Conservation (phyloP, 2,113 vertebrate species). For the Cygnus buccinator region DNA sequence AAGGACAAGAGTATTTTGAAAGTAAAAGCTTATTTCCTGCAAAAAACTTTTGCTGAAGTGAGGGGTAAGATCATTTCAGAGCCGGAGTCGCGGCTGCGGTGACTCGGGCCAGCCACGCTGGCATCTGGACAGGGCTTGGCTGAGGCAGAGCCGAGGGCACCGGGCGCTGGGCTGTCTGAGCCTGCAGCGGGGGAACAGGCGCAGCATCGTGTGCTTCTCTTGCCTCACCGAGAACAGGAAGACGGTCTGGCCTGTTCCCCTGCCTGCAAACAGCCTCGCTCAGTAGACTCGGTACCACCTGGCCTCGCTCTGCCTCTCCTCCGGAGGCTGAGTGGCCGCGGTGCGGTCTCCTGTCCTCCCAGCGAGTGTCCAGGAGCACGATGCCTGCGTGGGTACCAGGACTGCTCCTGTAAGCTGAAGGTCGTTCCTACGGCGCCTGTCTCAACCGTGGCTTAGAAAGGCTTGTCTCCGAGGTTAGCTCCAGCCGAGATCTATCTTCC, state of each 20-base stretch:
- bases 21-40: constrained; percentile 61
- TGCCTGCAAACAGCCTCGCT: not conserved
- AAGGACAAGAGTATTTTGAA: constrained; percentile 32
- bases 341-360: not conserved
- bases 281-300: not conserved
- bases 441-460: not conserved
- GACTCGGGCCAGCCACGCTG: not conserved
- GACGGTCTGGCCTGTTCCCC: not conserved
- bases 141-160: not conserved
- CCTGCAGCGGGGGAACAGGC: not conserved
- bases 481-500: not conserved
- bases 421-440: not conserved
- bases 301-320: not conserved
- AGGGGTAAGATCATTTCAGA: not conserved
- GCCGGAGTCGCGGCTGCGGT: not conserved
- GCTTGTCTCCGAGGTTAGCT: not conserved
- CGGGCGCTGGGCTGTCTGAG: not conserved
- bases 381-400: not conserved
- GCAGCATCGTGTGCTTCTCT: not conserved
- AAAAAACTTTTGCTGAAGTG: not conserved
- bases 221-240: not conserved
- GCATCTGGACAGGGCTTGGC: not conserved
- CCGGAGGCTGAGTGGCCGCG: not conserved
- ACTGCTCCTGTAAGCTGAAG: not conserved
- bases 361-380: not conserved